A percentile compares a stretch with the other conserved stretches of the same genome.
Evolutionary conservation across 2,888 invertebrate species (phyloP).

Genomic region (Pyralis farinalis): DNA sequence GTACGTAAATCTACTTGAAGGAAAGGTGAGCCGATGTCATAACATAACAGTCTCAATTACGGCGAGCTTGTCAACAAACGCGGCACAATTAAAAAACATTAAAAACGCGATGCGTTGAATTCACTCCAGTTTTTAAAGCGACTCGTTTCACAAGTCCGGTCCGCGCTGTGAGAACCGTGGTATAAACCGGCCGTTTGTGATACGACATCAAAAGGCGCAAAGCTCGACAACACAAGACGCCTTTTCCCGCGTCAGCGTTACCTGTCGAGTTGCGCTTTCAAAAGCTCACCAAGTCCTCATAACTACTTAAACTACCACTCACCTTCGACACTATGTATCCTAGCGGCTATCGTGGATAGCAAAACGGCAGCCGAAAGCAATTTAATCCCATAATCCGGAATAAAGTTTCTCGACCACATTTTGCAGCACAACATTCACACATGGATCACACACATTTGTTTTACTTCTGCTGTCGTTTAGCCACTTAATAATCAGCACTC

Average conservation of each 20-base stretch:
- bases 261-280: constrained; percentile 61
- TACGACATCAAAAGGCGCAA: constrained; percentile 37
- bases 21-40: constrained; percentile 38
- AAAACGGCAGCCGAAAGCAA: constrained; percentile 70
- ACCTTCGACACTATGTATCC: constrained; percentile 82
- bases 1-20: constrained; percentile 14
- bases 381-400: constrained; percentile 85
- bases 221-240: constrained; percentile 44
- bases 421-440: constrained; percentile 82
- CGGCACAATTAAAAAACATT: constrained; percentile 67
- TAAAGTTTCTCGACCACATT: constrained; percentile 86
- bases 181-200: constrained; percentile 54
- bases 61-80: constrained; percentile 47
- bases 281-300: constrained; percentile 61
- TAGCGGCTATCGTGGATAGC: constrained; percentile 66
- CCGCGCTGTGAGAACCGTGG: constrained; percentile 72
- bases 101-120: constrained; percentile 71
- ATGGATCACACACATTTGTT: constrained; percentile 81
- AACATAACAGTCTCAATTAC: constrained; percentile 37
- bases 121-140: constrained; percentile 78
- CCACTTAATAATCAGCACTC: constrained; percentile 71
- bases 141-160: constrained; percentile 75
- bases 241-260: constrained; percentile 49
- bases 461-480: constrained; percentile 71
- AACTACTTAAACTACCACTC: constrained; percentile 51